Conservation (phyloP, 2,888 invertebrate species). For the Odontocolon sp. region DNA sequence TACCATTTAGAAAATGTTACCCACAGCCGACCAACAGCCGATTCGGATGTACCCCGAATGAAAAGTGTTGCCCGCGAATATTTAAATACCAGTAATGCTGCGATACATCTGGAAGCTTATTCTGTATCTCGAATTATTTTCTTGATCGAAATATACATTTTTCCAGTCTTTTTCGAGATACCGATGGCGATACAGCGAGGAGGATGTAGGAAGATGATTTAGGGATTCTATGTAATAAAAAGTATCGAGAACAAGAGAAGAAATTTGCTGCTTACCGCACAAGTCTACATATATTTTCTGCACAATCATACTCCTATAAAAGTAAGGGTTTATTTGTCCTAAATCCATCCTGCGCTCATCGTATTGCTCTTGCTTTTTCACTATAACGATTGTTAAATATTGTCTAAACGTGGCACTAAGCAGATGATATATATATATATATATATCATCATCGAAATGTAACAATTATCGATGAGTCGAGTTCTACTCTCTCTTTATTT, state of each 20-base stretch:
- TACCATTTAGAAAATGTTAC: too few relatives aligned
- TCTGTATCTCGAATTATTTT: too few relatives aligned
- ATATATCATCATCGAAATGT: slow-evolving; percentile 44
- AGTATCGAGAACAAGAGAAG: slow-evolving; percentile 5
- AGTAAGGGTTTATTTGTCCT: slow-evolving; percentile 57
- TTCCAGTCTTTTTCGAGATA: too few relatives aligned
- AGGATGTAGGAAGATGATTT: too few relatives aligned
- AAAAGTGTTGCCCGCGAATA: too few relatives aligned
- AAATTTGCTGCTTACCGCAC: slow-evolving; percentile 21
- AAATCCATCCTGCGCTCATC: slow-evolving; percentile 57
- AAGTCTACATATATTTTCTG: slow-evolving; percentile 59
- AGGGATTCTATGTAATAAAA: neutral
- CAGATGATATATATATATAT: too few relatives aligned
- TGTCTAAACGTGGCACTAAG: slow-evolving; percentile 58
- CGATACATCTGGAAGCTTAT: too few relatives aligned
- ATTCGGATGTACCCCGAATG: too few relatives aligned
- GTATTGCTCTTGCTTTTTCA: slow-evolving; percentile 59
- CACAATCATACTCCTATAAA: slow-evolving; percentile 57
- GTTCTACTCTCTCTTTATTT: slow-evolving; percentile 24
- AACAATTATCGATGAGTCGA: slow-evolving; percentile 42
- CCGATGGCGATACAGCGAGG: too few relatives aligned
- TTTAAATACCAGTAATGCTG: too few relatives aligned
- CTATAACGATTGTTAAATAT: slow-evolving; percentile 55
- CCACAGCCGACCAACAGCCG: too few relatives aligned
- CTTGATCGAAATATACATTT: too few relatives aligned